These are phyloP conservation scores for Camponotus pennsylvanicus DNA, from an alignment of 1,140 invertebrate species.

Conservation along the genomic window DNA sequence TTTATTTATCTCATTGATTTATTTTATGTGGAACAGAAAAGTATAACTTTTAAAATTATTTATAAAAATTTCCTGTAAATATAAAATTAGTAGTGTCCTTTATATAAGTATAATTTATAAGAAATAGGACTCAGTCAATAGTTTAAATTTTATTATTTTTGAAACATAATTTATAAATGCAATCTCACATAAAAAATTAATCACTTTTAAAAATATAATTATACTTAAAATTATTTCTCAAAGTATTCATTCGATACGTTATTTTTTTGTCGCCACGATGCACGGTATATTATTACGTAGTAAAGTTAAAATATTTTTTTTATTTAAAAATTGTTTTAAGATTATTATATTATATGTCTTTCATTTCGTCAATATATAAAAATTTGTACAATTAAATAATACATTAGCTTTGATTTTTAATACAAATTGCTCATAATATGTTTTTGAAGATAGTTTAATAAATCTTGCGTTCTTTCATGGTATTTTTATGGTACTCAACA, in stretches of 20 bases:
- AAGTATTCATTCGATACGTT: too few species aligned
- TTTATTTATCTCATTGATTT: not conserved
- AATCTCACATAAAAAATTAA: not conserved
- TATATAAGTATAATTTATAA: not conserved
- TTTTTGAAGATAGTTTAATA: not conserved
- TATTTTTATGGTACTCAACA: slow-evolving; percentile 17
- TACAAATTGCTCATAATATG: too few species aligned
- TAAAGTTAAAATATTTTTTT: not conserved
- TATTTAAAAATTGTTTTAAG: not conserved
- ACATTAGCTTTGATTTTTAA: not conserved
- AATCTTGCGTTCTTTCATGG: not conserved
- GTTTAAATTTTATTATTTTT: slow-evolving; percentile 3
- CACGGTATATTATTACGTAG: not conserved
- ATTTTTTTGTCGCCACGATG: not conserved
- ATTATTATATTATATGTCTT: not conserved
- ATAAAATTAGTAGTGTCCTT: too few species aligned
- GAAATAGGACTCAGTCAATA: not conserved
- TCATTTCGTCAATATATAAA: not conserved
- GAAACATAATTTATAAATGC: not conserved
- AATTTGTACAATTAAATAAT: slow-evolving; percentile 14
- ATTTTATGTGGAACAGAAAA: not conserved
- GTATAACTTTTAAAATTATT: not conserved
- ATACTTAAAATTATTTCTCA: not conserved
- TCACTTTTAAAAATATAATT: not conserved
- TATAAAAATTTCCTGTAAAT: too few species aligned